Base-by-base conservation (phyloP, 2,113 vertebrate species). In the Brachyhypopomus gauderio region DNA sequence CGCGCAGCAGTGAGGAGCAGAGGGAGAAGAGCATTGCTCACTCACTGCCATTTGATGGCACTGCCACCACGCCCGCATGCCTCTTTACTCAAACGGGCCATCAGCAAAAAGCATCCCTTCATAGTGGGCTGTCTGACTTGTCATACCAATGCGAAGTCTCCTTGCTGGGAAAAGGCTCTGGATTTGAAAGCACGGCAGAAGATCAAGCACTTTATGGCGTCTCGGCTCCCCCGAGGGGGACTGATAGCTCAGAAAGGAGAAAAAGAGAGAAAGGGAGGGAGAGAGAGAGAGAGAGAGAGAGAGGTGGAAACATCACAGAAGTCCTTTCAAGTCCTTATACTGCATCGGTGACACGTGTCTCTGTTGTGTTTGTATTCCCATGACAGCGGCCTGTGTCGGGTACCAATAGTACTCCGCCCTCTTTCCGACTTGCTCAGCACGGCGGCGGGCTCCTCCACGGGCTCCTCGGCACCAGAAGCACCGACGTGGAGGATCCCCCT, bases 111-210 rank as follows among this genome's bases (percentile, higher is more conserved):
- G 64, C 72, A 19, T 41, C 20, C 58, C 17, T 73, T 77, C 76
- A 76, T 55, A 64, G 71, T 17, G 30, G 67, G 52, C 72, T 80
- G 75, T 62, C 59, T 56, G 67, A 69, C 41, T 72, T 75, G 79
- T 82, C 77, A 81, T 78, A 66, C 55, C 20, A 48, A 67, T 22
- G 27, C 69, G 75, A 77, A 62, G 45, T 27, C 77, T 79, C 23
- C 34, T 36, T 5, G 52, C 66, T 56, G 17, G n/a, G 36, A 78
- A 78, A 38, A 36, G 38, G 52, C 30, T 22, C 8, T 73, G 23
- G 64, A 85, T 59, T 78, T 82, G 41, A 82, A 79, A 80, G 80
- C 64, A 23, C 60, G n/a, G 36, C 56, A 77, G 56, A 62, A 75
- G 76, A 85, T 79, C 84, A 85, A 82, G 58, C 72, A 3, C 19